Base-by-base conservation (phyloP, 2,797 vertebrate species). In the Notoglanidium macrostoma region DNA sequence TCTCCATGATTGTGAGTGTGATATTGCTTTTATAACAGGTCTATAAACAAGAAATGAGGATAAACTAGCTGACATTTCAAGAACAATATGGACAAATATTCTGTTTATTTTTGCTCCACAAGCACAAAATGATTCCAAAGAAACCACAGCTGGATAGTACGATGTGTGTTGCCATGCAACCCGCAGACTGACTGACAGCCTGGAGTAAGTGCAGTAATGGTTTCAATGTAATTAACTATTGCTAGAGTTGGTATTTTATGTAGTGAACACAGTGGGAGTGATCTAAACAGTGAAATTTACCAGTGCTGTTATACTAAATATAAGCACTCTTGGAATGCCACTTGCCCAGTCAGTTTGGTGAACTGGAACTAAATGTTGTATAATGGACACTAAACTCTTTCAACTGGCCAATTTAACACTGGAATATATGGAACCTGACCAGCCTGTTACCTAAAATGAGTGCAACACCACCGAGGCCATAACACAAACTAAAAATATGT, bases 401-500 rank as follows among this genome's bases (percentile, higher is more conserved):
- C 15, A 26, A 29, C 44, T 11, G 2, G 26, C 23, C 9, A 32
- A 77, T 55, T 55, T 21, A 40, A 40, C 35, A 59, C 10, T 35
- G 5, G 6, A 80, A 21, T 23, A 19, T 51, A 8, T 49, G n/a
- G 10, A 49, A 82, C 32, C 3, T 12, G 15, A 5, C 49, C 49
- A 49, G 79, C 7, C 21, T 0, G 0, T 65, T 67, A 82, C 15
- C 15, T 67, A 32, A 82, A 82, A 49, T 61, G 3, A n/a, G 23
- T n/a, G 44, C 4, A 23, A n/a, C 32, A 63, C 11, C 57, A 4
- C 32, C 3, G 46, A 83, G 35, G 12, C 26, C 40, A 57, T 83
- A 72, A 67, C 46, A 26, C 29, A 54, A 63, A 83, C 14, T 46
- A 65, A n/a, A 87, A 26, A 72, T 76, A 83, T 55, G 57, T 29